Conservation (phyloP, 2,113 vertebrate species). For the Brevimyrus niger region DNA sequence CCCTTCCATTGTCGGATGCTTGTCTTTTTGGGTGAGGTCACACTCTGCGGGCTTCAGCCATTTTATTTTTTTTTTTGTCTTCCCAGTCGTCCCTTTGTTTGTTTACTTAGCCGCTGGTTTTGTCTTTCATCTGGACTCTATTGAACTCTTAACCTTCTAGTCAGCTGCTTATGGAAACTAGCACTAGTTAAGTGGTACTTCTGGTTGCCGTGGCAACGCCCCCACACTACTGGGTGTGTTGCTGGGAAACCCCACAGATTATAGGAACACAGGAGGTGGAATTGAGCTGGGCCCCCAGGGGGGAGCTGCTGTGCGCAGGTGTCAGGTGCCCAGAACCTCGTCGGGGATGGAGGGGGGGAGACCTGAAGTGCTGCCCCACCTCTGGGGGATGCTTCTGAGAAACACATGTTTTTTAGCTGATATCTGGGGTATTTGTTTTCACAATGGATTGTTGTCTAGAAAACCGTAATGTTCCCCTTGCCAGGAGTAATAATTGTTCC, state of each 20-base stretch:
- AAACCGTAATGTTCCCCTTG: neutral
- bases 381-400: neutral
- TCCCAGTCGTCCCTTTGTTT: neutral
- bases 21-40: neutral
- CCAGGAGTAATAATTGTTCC: neutral
- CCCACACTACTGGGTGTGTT: neutral
- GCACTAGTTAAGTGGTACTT: neutral
- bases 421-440: neutral
- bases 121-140: neutral
- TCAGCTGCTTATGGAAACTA: neutral
- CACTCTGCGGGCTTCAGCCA: neutral
- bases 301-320: neutral
- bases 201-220: neutral
- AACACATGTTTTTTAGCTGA: neutral
- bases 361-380: neutral
- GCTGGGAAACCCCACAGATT: neutral
- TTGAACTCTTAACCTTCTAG: neutral
- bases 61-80: neutral
- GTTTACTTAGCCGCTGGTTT: neutral
- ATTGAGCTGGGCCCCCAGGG: neutral
- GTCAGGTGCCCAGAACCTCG: neutral
- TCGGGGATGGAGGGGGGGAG: neutral
- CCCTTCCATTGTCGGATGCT: neutral
- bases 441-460: neutral
- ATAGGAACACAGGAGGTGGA: neutral